phyloP scores from a whole-genome alignment of 2,113 vertebrate genomes.

The Paradisaea rubra region DNA sequence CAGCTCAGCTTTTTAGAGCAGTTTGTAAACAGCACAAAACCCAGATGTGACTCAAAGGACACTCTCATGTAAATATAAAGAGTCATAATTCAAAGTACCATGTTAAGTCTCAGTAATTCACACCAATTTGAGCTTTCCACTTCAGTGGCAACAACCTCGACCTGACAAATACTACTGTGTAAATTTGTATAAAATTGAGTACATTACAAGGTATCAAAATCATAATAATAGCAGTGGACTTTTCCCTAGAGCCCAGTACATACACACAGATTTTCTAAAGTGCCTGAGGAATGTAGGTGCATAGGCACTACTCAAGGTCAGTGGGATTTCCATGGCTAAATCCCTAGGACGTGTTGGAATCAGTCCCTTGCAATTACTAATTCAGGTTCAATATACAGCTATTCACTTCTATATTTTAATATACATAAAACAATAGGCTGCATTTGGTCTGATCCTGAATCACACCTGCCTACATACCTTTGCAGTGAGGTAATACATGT shows the following conservation, averaged over 20 bases:
- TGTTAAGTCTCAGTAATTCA: background rate
- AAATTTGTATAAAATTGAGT: background rate
- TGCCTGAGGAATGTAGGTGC: background rate
- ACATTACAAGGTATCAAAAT: background rate
- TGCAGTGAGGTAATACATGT: background rate
- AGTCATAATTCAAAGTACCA: background rate
- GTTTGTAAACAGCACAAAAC: slow-evolving; percentile 49
- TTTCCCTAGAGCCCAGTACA: background rate
- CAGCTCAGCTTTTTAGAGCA: slow-evolving; percentile 40
- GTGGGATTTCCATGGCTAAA: slow-evolving; percentile 1
- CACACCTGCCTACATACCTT: background rate
- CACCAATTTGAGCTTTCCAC: background rate
- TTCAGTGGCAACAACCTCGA: background rate
- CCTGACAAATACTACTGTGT: background rate
- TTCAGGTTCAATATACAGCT: background rate
- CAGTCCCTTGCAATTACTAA: background rate
- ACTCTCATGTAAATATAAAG: background rate
- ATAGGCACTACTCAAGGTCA: background rate
- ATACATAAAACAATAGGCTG: background rate
- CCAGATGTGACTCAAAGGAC: background rate
- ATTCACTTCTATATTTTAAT: background rate
- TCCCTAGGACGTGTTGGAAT: background rate
- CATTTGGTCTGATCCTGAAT: background rate
- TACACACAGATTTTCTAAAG: background rate
- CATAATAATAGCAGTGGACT: background rate